A percentile compares a stretch with the other conserved stretches of the same genome.
Conservation (phyloP, 2,888 invertebrate species). For the Lasioglossum leucozonium region DNA sequence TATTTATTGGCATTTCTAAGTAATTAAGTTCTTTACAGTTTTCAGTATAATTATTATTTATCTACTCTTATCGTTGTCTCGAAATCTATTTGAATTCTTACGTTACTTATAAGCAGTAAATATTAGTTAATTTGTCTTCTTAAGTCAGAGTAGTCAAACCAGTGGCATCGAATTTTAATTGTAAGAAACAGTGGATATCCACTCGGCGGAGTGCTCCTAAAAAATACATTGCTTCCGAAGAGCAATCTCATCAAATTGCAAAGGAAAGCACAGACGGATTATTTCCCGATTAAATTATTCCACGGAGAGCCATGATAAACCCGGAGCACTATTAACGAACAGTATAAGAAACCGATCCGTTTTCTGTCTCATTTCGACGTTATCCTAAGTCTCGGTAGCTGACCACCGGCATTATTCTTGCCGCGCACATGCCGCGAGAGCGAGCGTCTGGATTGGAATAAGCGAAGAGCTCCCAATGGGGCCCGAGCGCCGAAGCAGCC, state of each 20-base stretch:
- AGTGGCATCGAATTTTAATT: not conserved
- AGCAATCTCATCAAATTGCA: not conserved
- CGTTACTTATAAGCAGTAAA: too few relatives aligned
- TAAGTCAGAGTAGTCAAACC: not conserved
- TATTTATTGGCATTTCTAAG: not conserved
- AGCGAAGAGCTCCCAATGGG: conserved; percentile 56
- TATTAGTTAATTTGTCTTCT: not conserved
- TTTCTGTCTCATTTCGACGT: not conserved
- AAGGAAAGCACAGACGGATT: not conserved
- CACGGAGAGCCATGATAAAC: not conserved
- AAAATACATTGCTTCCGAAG: not conserved
- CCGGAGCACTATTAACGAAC: not conserved
- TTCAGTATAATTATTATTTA: too few relatives aligned
- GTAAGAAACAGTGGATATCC: not conserved
- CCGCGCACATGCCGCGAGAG: conserved; percentile 7
- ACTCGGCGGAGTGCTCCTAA: not conserved
- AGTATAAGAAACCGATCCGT: not conserved
- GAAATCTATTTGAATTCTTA: too few relatives aligned
- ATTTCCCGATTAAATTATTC: not conserved
- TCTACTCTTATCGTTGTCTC: too few relatives aligned
- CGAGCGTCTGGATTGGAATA: conserved; percentile 62
- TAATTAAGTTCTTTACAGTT: too few relatives aligned
- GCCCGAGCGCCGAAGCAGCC: conserved; percentile 52
- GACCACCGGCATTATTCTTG: conserved; percentile 25
- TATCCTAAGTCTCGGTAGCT: not conserved